Conservation (phyloP, 2,888 invertebrate species). For the Apamea monoglypha region DNA sequence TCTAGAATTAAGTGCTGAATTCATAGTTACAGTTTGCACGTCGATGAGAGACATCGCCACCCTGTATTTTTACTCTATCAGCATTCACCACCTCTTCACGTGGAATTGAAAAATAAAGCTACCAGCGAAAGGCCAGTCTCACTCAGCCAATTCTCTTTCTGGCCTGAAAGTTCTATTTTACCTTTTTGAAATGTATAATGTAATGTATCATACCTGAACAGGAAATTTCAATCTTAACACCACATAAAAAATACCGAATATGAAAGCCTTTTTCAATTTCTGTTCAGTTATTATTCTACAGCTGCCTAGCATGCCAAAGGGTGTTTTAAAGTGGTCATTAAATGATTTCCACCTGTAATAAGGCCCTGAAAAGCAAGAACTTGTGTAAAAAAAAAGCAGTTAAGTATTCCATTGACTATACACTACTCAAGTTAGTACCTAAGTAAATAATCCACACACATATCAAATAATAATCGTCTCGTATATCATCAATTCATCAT, state of each 20-base stretch:
- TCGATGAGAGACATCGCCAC: background rate
- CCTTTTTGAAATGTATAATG: background rate
- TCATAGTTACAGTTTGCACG: background rate
- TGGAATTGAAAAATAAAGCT: background rate
- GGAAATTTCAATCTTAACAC: conserved; percentile 91
- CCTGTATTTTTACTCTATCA: background rate
- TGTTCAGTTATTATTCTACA: conserved; percentile 90
- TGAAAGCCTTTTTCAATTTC: conserved; percentile 91
- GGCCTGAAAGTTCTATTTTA: too few species aligned
- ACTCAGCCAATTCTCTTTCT: background rate
- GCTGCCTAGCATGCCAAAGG: conserved; percentile 89
- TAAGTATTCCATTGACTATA: background rate
- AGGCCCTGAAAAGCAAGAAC: conserved; percentile 91
- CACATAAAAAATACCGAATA: conserved; percentile 90
- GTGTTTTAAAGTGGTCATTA: conserved; percentile 91
- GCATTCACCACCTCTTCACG: background rate
- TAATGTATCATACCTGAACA: conserved; percentile 74
- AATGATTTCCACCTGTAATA: conserved; percentile 95
- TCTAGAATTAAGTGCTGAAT: background rate
- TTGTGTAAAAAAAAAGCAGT: conserved; percentile 17
- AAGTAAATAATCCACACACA: background rate
- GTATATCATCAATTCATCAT: too few species aligned
- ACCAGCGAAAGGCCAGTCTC: background rate
- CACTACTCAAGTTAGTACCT: background rate
- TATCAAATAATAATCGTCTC: too few species aligned